Percentiles rank a stretch among this genome's conserved stretches.
phyloP scores from a whole-genome alignment of 2,888 invertebrate genomes.

The Eupithecia inturbata region DNA sequence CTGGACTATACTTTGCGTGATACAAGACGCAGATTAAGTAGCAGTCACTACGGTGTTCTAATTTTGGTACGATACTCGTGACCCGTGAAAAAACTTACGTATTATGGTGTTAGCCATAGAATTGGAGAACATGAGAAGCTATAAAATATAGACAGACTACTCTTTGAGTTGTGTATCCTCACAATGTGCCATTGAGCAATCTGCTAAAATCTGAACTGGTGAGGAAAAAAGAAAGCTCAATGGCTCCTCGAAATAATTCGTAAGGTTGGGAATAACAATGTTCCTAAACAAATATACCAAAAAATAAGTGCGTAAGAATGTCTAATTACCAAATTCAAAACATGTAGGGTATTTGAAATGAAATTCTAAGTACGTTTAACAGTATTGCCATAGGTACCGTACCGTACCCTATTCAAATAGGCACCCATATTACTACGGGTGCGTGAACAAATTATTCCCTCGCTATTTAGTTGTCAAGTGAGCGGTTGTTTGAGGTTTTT shows the following conservation, averaged over 20 bases:
- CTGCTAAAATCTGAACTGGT: background rate
- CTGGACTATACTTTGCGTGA: conserved; percentile 74
- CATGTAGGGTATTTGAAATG: background rate
- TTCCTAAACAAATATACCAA: background rate
- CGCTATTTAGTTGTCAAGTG: conserved; percentile 70
- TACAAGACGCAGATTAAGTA: conserved; percentile 41
- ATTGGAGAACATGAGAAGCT: background rate
- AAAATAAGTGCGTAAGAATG: background rate
- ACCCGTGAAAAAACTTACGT: conserved; percentile 48
- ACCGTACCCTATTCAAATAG: conserved; percentile 24
- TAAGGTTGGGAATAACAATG: background rate
- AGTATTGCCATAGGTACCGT: background rate
- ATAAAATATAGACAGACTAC: background rate
- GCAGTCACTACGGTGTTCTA: conserved; percentile 61
- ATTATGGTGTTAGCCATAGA: conserved; percentile 37
- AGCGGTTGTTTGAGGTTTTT: conserved; percentile 34
- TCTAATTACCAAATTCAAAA: background rate
- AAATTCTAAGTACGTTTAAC: background rate
- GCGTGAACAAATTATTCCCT: conserved; percentile 69
- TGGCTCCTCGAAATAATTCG: background rate
- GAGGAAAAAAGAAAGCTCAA: background rate
- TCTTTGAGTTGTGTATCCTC: background rate
- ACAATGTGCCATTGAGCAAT: background rate
- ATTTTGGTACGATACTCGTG: conserved; percentile 59
- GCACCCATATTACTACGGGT: conserved; percentile 56